Evolutionary conservation across 2,113 vertebrate genomes (phyloP).

Genomic region (Stigmatopora nigra): DNA sequence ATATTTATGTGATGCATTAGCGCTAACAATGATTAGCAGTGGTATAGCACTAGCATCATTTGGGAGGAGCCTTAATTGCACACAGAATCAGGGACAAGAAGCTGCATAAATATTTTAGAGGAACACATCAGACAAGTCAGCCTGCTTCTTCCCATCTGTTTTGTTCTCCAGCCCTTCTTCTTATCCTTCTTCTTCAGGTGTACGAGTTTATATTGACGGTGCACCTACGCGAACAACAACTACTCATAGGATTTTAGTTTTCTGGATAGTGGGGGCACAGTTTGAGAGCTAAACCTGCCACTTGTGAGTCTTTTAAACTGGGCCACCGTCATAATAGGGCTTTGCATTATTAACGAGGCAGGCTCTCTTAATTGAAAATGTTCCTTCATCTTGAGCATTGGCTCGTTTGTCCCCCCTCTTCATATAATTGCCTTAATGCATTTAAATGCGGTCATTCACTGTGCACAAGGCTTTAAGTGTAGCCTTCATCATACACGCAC

Average conservation of each 20-base stretch:
- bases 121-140: slow-evolving; percentile 33
- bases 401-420: slow-evolving; percentile 38
- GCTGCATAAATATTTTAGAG: slow-evolving; percentile 60
- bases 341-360: slow-evolving; percentile 64
- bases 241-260: slow-evolving; percentile 27
- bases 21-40: not conserved
- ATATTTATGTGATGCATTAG: slow-evolving; percentile 4
- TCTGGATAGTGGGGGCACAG: not conserved
- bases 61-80: slow-evolving; percentile 54
- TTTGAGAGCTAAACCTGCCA: slow-evolving; percentile 12
- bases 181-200: slow-evolving; percentile 4
- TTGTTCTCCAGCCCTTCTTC: not conserved
- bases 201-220: not conserved
- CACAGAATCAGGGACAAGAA: slow-evolving; percentile 50
- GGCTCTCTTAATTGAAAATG: slow-evolving; percentile 58
- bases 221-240: slow-evolving; percentile 10
- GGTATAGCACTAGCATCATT: slow-evolving; percentile 23
- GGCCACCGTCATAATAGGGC: slow-evolving; percentile 53
- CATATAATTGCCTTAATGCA: slow-evolving; percentile 18
- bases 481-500: not conserved
- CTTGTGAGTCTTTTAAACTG: slow-evolving; percentile 40
- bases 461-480: not conserved
- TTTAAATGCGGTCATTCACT: not conserved
- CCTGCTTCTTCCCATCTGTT: slow-evolving; percentile 15
- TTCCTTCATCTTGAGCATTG: slow-evolving; percentile 53